Conservation (phyloP, 2,888 invertebrate species). For the Limnephilus auricula region DNA sequence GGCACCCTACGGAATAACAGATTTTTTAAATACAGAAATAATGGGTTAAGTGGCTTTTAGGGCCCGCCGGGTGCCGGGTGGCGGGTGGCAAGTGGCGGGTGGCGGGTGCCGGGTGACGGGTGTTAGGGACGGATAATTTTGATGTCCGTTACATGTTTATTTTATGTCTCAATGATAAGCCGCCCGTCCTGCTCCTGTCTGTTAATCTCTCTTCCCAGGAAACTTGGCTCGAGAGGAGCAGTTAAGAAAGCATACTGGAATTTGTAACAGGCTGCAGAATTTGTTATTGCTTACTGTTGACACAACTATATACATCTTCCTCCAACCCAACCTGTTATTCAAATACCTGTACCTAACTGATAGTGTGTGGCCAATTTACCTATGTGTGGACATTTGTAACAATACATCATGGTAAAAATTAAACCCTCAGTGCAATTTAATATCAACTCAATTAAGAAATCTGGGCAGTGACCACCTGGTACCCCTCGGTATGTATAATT, state of each 20-base stretch:
- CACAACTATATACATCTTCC: too few species aligned
- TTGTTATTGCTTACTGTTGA: neutral
- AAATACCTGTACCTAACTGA: too few species aligned
- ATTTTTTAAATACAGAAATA: constrained; percentile 45
- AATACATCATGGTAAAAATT: too few species aligned
- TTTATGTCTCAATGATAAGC: constrained; percentile 60
- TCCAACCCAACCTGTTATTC: too few species aligned
- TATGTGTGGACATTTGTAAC: too few species aligned
- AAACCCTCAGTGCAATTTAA: too few species aligned
- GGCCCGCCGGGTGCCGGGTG: constrained; percentile 28
- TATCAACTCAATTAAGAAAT: too few species aligned
- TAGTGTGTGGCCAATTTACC: too few species aligned
- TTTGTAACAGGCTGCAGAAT: neutral
- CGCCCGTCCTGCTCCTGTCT: constrained; percentile 60
- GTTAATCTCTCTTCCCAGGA: constrained; percentile 53
- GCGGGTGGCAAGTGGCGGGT: constrained; percentile 51
- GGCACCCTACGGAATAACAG: constrained; percentile 49
- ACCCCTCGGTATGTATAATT: too few species aligned
- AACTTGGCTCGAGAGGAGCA: neutral
- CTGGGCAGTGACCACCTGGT: too few species aligned
- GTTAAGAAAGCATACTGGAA: neutral
- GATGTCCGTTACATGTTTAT: constrained; percentile 64
- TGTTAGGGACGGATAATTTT: constrained; percentile 62
- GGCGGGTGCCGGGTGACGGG: constrained; percentile 53
- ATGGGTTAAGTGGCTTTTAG: constrained; percentile 65